A percentile compares a stretch with the other conserved stretches of the same genome.
These are phyloP conservation scores for Oenanthe oenanthe DNA, from an alignment of 2,113 vertebrate genomes.

Conservation along the genomic window DNA sequence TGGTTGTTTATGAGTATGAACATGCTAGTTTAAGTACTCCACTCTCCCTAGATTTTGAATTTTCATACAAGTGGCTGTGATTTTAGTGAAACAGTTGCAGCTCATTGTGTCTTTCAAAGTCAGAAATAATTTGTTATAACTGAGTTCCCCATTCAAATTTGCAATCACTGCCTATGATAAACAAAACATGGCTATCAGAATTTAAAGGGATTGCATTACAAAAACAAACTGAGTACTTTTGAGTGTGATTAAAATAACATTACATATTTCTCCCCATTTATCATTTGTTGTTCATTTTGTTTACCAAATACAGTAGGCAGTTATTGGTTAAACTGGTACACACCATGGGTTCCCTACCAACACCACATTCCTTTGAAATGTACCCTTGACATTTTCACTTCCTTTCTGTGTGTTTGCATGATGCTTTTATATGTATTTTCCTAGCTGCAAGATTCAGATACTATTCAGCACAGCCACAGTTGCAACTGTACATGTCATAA, in stretches of 20 bases:
- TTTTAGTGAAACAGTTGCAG: not conserved
- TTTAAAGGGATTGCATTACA: not conserved
- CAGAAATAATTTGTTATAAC: constrained; percentile 11
- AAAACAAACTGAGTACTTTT: not conserved
- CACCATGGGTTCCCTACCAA: not conserved
- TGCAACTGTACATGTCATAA: not conserved
- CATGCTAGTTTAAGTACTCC: not conserved
- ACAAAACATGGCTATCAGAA: constrained; percentile 2
- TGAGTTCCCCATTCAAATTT: not conserved
- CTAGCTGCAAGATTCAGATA: not conserved
- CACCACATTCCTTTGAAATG: not conserved
- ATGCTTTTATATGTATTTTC: not conserved
- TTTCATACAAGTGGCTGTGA: not conserved
- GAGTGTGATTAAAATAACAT: not conserved
- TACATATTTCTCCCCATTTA: not conserved
- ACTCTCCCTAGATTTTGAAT: not conserved
- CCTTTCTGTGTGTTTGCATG: not conserved
- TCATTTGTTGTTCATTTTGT: constrained; percentile 17
- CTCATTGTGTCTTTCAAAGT: not conserved
- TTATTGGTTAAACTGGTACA: not conserved
- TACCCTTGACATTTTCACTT: not conserved
- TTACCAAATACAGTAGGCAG: not conserved
- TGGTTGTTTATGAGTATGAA: constrained; percentile 54
- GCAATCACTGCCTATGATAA: not conserved
- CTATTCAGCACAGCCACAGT: not conserved